These are phyloP conservation scores for Podabrus alpinus DNA, from an alignment of 2,888 invertebrate species.

Conservation along the genomic window DNA sequence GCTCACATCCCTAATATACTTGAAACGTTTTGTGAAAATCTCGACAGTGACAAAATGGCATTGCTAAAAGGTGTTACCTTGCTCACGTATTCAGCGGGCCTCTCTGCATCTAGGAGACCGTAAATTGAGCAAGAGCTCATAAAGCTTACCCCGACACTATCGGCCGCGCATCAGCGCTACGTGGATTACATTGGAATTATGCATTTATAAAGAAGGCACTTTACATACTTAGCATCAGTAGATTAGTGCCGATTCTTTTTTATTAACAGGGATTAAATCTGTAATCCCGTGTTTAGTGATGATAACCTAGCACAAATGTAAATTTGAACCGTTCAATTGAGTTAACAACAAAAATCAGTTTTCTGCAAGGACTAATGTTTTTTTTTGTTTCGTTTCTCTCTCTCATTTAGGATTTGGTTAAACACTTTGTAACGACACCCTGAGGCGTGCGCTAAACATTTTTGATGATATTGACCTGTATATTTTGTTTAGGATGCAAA, in stretches of 20 bases:
- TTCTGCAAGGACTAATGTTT: background rate
- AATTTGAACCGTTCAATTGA: background rate
- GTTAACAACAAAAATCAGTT: background rate
- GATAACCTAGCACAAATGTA: background rate
- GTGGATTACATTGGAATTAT: slow-evolving; percentile 54
- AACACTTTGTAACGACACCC: background rate
- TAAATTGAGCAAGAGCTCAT: slow-evolving; percentile 53
- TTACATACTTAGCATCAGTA: slow-evolving; percentile 16
- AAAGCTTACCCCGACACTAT: slow-evolving; percentile 55
- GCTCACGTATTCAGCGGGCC: slow-evolving; percentile 49
- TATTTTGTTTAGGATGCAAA: slow-evolving; percentile 8
- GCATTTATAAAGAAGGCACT: slow-evolving; percentile 38
- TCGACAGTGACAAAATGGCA: slow-evolving; percentile 51
- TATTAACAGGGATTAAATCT: background rate
- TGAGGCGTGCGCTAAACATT: background rate
- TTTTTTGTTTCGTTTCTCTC: background rate
- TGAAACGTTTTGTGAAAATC: slow-evolving; percentile 45
- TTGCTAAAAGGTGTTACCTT: slow-evolving; percentile 46
- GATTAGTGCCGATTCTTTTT: background rate
- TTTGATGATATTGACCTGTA: background rate
- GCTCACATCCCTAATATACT: slow-evolving; percentile 23
- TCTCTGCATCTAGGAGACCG: slow-evolving; percentile 45
- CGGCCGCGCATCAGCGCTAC: slow-evolving; percentile 53
- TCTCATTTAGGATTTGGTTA: background rate
- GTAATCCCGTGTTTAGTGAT: background rate